These are phyloP conservation scores for Elaphurus davidianus DNA, from an alignment of 2,113 vertebrate species.

Conservation along the genomic window DNA sequence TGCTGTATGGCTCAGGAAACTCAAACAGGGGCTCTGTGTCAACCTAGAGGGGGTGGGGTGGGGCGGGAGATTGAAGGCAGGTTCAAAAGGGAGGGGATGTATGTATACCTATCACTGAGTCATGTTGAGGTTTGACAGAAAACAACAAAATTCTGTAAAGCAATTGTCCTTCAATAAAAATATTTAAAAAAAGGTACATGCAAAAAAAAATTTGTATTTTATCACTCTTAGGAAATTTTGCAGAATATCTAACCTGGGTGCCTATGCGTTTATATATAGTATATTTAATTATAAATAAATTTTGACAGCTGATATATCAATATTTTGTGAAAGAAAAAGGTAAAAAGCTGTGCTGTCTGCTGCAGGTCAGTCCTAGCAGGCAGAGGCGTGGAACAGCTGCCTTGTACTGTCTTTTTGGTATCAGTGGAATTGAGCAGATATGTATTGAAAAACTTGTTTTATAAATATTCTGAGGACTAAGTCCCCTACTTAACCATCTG, in stretches of 20 bases:
- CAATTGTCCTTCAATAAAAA: neutral
- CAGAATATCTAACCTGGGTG: neutral
- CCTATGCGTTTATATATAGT: neutral
- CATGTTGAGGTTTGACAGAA: neutral
- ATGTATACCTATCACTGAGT: neutral
- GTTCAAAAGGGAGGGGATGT: neutral
- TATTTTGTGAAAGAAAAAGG: neutral
- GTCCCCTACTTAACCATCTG: constrained; percentile 26
- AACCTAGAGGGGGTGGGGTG: neutral
- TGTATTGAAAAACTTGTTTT: constrained; percentile 41
- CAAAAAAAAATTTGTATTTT: neutral
- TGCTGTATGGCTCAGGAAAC: neutral
- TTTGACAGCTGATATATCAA: neutral
- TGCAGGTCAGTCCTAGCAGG: neutral
- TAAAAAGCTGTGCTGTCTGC: neutral
- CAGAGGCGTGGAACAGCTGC: neutral
- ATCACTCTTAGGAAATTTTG: neutral
- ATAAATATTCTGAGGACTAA: constrained; percentile 47
- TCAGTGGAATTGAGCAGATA: constrained; percentile 29
- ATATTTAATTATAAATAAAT: neutral
- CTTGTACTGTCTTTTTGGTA: neutral
- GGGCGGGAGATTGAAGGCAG: neutral
- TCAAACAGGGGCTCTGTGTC: neutral
- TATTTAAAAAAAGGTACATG: neutral
- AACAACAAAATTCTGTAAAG: neutral